Evolutionary conservation across 2,797 vertebrate species (phyloP).

Genomic region (Toxotes lorentzi): DNA sequence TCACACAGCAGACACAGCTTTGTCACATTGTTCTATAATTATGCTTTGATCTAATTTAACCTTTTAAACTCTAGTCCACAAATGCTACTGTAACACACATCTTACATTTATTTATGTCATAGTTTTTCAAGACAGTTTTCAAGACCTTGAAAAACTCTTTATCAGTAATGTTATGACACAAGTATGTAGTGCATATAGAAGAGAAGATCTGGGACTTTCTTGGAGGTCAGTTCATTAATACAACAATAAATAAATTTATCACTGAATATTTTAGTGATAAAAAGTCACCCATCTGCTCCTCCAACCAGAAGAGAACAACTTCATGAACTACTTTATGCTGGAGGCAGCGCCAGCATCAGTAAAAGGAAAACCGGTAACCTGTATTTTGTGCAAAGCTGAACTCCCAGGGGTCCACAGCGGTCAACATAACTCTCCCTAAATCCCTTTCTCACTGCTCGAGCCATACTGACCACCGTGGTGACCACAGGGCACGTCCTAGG

Average conservation of each 20-base stretch:
- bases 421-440: conserved; percentile 87
- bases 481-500: conserved; percentile 86
- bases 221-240: not conserved
- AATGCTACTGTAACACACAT: not conserved
- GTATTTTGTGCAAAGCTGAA: conserved; percentile 82
- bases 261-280: not conserved
- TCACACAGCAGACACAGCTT: conserved; percentile 10
- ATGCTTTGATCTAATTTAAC: not conserved
- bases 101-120: not conserved
- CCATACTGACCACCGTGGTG: conserved; percentile 85
- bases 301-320: not conserved
- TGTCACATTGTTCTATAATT: not conserved
- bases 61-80: not conserved
- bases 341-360: not conserved
- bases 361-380: conserved; percentile 60
- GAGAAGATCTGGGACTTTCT: not conserved
- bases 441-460: conserved; percentile 84
- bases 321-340: not conserved
- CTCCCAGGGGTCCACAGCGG: conserved; percentile 87
- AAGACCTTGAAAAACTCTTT: not conserved
- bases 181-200: not conserved
- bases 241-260: too few relatives aligned
- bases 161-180: not conserved
- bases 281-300: not conserved
- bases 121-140: not conserved